Evolutionary conservation across 1,140 invertebrate genomes (phyloP), one percentile per base, ranked within the genome.

Genomic region (Potamilus streckersoni): DNA sequence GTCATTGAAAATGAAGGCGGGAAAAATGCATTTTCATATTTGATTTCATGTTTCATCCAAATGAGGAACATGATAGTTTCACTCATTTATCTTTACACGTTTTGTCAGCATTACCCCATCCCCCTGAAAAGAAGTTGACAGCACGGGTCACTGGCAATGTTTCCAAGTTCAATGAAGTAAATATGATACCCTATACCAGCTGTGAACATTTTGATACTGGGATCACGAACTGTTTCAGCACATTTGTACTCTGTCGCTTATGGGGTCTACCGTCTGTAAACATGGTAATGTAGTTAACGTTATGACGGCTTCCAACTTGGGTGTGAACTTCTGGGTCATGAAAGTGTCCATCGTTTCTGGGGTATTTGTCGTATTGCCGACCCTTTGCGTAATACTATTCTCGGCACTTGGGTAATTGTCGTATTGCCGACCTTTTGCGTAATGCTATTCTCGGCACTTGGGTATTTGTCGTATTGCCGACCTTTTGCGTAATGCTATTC

Each of bases 221-320:
- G 49, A 49, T 69, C 38, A 60, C 78, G 73, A 8, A 70, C 73
- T 17, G 27, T 59, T 23, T 61, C n/a, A 1, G 79, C 76, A 23
- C 19, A n/a, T 68, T 58, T 0, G 88, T 87, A 15, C 61, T 68
- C 60, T 71, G 75, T 14, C 68, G 72, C 66, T 86, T 76, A 69
- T 78, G 76, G 8, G 86, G 87, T 56, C 77, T 71, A 2, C 85
- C 85, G 67, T 88, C 86, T 8, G 85, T 88, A 19, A 88, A 82
- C 14, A 88, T 79, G 8, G 82, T 81, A 14, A 88, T 78, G 31
- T 84, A 81, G 19, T 74, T 67, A n/a, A 80, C 80, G 14, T 79
- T 67, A 15, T 20, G 69, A 31, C 84, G 64, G 49, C 66, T 73
- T 5, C 82, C 79, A 58, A 76, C 76, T 61, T 74, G 20, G 57